phyloP scores from a whole-genome alignment of 2,888 invertebrate species.

The Brachycybe producta region DNA sequence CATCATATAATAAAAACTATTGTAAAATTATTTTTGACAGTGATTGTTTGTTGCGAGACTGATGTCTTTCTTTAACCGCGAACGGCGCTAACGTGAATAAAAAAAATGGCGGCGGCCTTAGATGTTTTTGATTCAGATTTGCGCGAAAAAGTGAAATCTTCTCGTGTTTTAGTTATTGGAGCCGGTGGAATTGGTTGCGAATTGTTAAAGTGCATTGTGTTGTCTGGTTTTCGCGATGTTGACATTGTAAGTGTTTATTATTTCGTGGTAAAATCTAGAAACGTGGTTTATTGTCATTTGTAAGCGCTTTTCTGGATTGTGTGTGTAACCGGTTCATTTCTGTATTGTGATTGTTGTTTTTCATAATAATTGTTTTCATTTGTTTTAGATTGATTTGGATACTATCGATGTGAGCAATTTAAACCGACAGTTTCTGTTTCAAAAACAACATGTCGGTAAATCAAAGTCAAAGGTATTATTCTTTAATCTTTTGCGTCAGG shows the following conservation, averaged over 20 bases:
- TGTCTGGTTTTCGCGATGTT: conserved; percentile 84
- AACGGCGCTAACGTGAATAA: no score
- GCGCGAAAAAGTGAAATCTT: background rate
- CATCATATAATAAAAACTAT: no score
- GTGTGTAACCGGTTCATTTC: background rate
- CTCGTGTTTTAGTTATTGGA: conserved; percentile 73
- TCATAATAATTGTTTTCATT: conserved; percentile 19
- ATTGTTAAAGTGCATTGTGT: conserved; percentile 88
- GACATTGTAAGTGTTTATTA: conserved; percentile 63
- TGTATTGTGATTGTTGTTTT: conserved; percentile 6
- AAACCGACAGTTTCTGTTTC: conserved; percentile 97
- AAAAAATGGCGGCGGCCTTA: conserved; percentile 12
- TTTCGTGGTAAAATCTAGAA: no score
- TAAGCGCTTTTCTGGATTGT: conserved; percentile 6
- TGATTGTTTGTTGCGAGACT: no score
- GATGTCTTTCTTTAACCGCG: no score
- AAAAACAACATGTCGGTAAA: conserved; percentile 94
- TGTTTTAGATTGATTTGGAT: conserved; percentile 89
- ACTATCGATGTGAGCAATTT: conserved; percentile 98
- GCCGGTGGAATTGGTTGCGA: conserved; percentile 99
- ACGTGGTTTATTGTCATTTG: no score
- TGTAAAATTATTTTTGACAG: no score
- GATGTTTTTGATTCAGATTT: conserved; percentile 2
- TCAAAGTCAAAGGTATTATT: conserved; percentile 58
- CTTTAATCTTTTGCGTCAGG: background rate